Evolutionary conservation across 2,888 invertebrate genomes (phyloP), one percentile per base, ranked within the genome.

Genomic region (Abscondita cerata): DNA sequence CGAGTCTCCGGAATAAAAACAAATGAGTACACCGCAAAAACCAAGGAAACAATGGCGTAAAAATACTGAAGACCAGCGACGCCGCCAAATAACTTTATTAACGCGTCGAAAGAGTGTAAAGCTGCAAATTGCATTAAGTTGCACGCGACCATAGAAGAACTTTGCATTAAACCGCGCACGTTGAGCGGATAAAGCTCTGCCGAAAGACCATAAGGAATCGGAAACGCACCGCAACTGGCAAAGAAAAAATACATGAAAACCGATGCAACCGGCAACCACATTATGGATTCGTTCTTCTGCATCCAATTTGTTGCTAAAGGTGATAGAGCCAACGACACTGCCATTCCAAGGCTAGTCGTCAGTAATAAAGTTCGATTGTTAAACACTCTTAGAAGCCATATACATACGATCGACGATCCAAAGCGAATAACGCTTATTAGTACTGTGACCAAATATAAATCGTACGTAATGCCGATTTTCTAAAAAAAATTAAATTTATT

Each of bases 1-100:
- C 16, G 18, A 9, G 51, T 51, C 33, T 51, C 51, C 13, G 51
- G 51, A n/a, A 51, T 1, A 9, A 51, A 51, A 11, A 51, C 3
- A 11, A 12, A 51, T 1, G 31, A 15, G 20, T 20, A 51, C 1
- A 51, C 5, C 11, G 33, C 34, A n/a, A 34, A 11, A 51, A 33
- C 9, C 9, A 34, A n/a, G 1, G 33, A 51, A 18, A 51, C 15
- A 2, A 16, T n/a, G 13, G 51, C 25, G 4, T 33, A 51, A 51
- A 51, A 51, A 12, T 33, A 51, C 11, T 51, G 51, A 13, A 51
- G 33, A n/a, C 51, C 51, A 4, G 33, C 9, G 1, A 34, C 1
- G 11, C 51, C 51, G 3, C 51, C 51, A 1, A 31, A n/a, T 2
- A 16, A 31, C 2, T 51, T 18, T 13, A 33, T 25, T 8, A 51